Base-by-base conservation (phyloP, 2,888 invertebrate genomes). In the Archaeoteleia sp. region DNA sequence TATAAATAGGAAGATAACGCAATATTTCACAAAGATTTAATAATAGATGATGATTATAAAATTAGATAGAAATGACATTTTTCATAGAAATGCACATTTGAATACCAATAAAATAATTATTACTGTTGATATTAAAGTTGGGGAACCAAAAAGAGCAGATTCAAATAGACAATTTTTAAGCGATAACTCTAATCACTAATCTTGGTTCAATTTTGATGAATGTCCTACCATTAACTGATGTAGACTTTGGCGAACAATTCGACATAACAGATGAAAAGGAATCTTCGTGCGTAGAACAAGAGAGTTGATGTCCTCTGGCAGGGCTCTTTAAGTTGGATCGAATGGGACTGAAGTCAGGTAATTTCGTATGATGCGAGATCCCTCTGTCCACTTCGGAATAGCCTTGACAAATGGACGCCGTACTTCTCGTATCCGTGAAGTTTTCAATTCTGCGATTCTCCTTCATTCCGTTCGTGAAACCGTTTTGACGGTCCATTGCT, bases 401-500 rank as follows among this genome's bases (percentile, higher is more conserved):
- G 5, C 79, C 83, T 34, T 82, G 80, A 30, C 73, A 77, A 29
- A 76, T 72, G 23, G 68, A 69, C 8, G 78, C 72, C 10, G 80
- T 73, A 25, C 57, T 80, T 68, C 76, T 75, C 0, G 75, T 75
- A 58, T 81, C 72, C 23, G 77, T 48, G 69, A 79, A 78, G 49
- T 54, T 77, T 40, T 82, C 82, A 17, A 84, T 67, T 58, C 82
- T 80, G 34, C 79, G 79, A 48, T 78, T 78, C 46, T 80, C 83
- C 57, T 82, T 83, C 29, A 80, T 40, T 23, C 82, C 82, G 48
- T 85, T 84, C 42, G 80, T 74, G 39, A 83, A 84, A 30, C 84
- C 85, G 65, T 85, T 84, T 42, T 82, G 83, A 67, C 81, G 79
- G 48, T 85, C 85, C 85, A 85, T 85, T 30, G 85, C 84, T 53